Evolutionary conservation across 2,797 vertebrate species (phyloP).

Genomic region (Eulemur coronatus): DNA sequence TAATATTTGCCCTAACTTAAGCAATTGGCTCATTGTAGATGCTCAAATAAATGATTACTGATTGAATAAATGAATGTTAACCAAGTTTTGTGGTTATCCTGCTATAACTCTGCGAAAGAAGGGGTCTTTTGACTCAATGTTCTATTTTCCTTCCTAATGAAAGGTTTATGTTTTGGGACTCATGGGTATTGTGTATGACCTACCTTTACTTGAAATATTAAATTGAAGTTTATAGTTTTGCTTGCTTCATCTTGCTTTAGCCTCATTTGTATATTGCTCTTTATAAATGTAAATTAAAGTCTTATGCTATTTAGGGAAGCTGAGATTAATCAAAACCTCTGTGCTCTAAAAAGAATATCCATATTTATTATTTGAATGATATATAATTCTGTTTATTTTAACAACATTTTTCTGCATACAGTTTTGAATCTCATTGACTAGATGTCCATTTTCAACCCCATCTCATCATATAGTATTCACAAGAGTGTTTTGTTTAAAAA

Average conservation of each 20-base stretch:
- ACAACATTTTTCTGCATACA: conserved; percentile 66
- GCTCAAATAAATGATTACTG: neutral
- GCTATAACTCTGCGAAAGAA: neutral
- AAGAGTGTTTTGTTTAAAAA: conserved; percentile 87
- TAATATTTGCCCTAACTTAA: neutral
- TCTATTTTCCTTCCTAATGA: neutral
- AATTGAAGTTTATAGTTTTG: conserved; percentile 62
- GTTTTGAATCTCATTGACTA: conserved; percentile 76
- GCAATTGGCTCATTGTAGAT: neutral
- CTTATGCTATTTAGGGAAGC: conserved; percentile 61
- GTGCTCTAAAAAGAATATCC: conserved; percentile 64
- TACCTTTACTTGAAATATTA: conserved; percentile 56
- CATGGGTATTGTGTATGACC: neutral
- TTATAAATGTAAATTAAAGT: conserved; percentile 72
- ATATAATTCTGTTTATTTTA: conserved; percentile 79
- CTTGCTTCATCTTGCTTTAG: conserved; percentile 71
- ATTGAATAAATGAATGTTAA: neutral
- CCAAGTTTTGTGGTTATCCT: neutral
- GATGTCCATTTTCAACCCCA: conserved; percentile 78
- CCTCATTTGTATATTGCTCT: conserved; percentile 60
- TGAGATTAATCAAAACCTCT: conserved; percentile 69
- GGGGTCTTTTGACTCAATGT: neutral
- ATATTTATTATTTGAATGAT: conserved; percentile 75
- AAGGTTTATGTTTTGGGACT: conserved; percentile 20
- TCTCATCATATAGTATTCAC: conserved; percentile 80